Evolutionary conservation across 2,797 vertebrate species (phyloP).

Genomic region (Rhabdophis nuchalis): DNA sequence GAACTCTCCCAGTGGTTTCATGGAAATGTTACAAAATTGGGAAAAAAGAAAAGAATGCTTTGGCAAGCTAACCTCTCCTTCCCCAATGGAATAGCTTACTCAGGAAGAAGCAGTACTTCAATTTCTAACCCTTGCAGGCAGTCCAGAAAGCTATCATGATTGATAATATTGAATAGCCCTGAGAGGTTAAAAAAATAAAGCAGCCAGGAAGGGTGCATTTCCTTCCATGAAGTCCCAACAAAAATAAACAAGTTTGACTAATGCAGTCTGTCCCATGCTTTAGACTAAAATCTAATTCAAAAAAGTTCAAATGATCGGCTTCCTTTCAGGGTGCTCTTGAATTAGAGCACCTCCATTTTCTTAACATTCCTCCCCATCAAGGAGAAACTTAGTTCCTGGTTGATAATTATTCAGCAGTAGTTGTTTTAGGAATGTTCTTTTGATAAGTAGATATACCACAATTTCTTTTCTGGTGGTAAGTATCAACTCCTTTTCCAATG

Average conservation of each 20-base stretch:
- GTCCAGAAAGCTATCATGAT: background rate
- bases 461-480: background rate
- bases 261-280: background rate
- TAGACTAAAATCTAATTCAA: background rate
- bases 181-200: background rate
- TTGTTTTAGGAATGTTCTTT: background rate
- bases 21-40: background rate
- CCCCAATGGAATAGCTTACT: background rate
- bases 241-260: background rate
- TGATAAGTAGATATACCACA: background rate
- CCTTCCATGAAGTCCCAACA: background rate
- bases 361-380: background rate
- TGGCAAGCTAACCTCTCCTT: background rate
- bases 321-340: background rate
- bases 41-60: background rate
- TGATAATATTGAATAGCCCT: background rate
- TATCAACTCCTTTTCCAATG: background rate
- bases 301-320: background rate
- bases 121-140: background rate
- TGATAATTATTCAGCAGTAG: background rate
- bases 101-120: background rate
- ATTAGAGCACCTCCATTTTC: background rate
- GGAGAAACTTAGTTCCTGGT: background rate
- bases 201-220: background rate
- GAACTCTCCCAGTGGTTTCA: background rate